A percentile compares a stretch with the other conserved stretches of the same genome.
These are phyloP conservation scores for Melanerpes aurifrons DNA, from an alignment of 2,113 vertebrate genomes.

Conservation along the genomic window DNA sequence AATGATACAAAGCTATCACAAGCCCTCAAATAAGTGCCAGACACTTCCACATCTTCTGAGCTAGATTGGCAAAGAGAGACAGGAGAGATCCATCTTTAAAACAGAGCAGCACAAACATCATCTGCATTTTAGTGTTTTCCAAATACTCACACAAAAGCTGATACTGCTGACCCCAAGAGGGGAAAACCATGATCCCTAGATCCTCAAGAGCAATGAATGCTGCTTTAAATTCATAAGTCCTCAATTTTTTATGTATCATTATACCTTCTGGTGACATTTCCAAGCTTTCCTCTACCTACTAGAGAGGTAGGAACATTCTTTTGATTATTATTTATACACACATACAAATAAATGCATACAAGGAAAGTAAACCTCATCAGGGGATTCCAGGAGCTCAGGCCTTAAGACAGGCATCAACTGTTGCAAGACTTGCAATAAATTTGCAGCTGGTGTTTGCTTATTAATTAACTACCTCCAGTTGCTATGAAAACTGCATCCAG, in stretches of 20 bases:
- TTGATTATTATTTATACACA: neutral
- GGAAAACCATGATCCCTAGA: neutral
- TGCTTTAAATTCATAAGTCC: conserved; percentile 31
- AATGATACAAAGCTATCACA: neutral
- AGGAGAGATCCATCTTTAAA: neutral
- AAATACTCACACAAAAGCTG: neutral
- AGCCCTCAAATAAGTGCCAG: neutral
- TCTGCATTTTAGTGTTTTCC: neutral
- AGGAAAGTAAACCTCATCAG: neutral
- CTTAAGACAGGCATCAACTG: neutral
- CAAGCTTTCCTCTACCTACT: neutral
- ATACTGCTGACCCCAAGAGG: neutral
- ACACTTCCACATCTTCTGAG: neutral
- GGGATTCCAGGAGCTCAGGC: neutral
- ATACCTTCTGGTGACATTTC: neutral
- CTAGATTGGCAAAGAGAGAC: neutral
- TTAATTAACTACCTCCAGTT: neutral
- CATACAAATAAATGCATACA: neutral
- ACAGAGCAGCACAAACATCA: neutral
- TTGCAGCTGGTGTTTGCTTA: neutral
- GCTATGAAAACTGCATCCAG: neutral
- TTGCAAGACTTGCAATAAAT: neutral
- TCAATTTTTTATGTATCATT: neutral
- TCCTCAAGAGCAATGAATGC: neutral
- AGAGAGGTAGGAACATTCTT: neutral